Evolutionary conservation across 2,797 vertebrate species (phyloP).

Genomic region (Synanceia verrucosa): DNA sequence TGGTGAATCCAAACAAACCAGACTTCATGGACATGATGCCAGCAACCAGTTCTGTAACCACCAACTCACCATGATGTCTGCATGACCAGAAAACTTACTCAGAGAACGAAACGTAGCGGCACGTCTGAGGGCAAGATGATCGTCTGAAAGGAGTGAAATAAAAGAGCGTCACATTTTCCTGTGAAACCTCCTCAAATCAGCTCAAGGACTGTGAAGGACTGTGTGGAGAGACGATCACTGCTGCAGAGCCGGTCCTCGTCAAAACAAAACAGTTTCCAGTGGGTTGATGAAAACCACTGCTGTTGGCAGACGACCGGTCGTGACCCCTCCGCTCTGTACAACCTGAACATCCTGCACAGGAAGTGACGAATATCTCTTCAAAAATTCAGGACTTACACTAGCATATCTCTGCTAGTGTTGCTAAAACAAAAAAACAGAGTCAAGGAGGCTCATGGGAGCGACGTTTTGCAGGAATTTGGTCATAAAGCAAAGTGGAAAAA

Average conservation of each 20-base stretch:
- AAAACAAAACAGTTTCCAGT: neutral
- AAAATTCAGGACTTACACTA: neutral
- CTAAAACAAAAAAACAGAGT: too few relatives aligned
- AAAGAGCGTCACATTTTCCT: neutral
- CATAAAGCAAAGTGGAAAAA: neutral
- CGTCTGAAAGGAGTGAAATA: neutral
- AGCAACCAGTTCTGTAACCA: neutral
- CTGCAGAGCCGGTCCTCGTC: neutral
- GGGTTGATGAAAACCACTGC: neutral
- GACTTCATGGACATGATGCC: neutral
- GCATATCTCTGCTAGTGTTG: neutral
- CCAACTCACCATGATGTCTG: neutral
- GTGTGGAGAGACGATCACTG: constrained; percentile 3
- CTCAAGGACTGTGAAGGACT: neutral
- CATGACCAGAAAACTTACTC: neutral
- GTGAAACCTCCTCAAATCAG: constrained; percentile 16
- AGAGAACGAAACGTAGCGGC: too few relatives aligned
- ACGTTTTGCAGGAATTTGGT: neutral
- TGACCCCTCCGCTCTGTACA: neutral
- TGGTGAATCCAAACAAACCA: constrained; percentile 27
- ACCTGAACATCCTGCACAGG: neutral
- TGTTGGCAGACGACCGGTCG: neutral
- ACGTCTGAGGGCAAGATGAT: neutral
- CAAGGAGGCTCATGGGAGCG: neutral
- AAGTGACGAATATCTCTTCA: neutral